Evolutionary conservation across 37 sponge, comb jelly and placozoan species (phyloP), one percentile per base, ranked within the genome.

Genomic region (Lycopodina hypogea): DNA sequence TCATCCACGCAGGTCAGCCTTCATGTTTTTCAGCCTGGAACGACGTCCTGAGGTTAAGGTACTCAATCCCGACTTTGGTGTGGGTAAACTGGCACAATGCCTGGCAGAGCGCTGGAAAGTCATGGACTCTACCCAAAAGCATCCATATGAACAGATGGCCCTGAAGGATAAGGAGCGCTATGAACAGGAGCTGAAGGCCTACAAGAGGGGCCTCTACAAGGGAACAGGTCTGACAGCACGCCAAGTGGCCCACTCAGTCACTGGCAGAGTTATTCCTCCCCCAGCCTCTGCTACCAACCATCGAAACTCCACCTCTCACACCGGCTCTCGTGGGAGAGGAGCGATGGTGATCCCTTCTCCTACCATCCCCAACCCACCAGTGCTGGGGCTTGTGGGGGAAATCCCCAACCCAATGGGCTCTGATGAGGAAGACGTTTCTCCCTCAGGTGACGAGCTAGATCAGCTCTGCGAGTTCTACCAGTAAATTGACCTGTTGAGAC

Each of bases 11-110:
- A 92, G 93, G 89, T 92, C 96, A 15, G 96, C 87, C 9, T 95
- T 95, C 56, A 89, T 95, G 90, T 89, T 86, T 64, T 95, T 86
- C 36, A 90, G 93, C 64, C 52, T 80, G 28, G 82, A 83, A 30
- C 71, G 76, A 59, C 72, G 96, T 45, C 96, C 96, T 0, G 69
- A 71, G 36, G 35, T 92, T 22, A 85, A 84, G 39, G 82, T 70
- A 32, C 32, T 73, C 26, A 65, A 95, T 41, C 87, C 87, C 2
- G 73, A 82, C 22, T 65, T 77, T 30, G 66, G 83, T 0, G 81
- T 95, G 23, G 90, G 82, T 1, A 90, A 90, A 19, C 76, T 95
- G 28, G 81, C 93, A 28, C 86, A 95, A 70, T 58, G 75, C 6
- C 72, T 95, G 29, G 87, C 94, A 9, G 82, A 69, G n/a, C 45